Conservation (phyloP, 2,888 invertebrate species). For the Acanthosepion lycidas region DNA sequence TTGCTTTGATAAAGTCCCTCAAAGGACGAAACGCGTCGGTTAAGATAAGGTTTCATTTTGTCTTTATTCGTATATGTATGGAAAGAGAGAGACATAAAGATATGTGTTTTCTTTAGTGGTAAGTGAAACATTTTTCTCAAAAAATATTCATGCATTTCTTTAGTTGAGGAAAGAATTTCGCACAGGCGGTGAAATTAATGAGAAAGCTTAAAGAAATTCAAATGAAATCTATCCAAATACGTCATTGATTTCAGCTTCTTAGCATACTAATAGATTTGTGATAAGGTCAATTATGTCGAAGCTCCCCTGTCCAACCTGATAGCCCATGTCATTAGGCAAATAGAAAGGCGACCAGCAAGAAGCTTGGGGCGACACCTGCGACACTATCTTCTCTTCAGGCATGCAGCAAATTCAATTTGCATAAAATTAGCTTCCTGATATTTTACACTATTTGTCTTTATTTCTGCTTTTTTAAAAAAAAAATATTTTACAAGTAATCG, state of each 20-base stretch:
- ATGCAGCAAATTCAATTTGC: background rate
- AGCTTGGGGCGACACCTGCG: background rate
- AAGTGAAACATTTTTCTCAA: background rate
- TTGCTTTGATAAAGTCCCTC: too few species aligned
- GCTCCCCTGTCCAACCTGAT: background rate
- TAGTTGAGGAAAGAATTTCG: background rate
- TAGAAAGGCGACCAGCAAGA: background rate
- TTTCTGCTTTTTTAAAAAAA: background rate
- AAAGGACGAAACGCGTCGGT: too few species aligned
- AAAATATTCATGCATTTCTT: background rate
- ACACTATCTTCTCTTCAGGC: background rate
- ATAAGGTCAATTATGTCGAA: background rate
- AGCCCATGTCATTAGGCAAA: background rate
- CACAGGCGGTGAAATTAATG: background rate
- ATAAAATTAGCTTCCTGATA: background rate
- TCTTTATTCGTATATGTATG: too few species aligned
- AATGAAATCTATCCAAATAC: background rate
- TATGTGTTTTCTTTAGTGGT: background rate
- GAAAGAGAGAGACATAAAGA: too few species aligned
- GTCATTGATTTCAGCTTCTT: background rate
- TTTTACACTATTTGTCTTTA: background rate
- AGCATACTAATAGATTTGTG: constrained; percentile 20
- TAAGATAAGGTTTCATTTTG: too few species aligned
- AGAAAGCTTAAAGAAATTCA: background rate
- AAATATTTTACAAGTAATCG: background rate